phyloP scores from a whole-genome alignment of 2,888 invertebrate species.

The Drosophila hawaiiensis region DNA sequence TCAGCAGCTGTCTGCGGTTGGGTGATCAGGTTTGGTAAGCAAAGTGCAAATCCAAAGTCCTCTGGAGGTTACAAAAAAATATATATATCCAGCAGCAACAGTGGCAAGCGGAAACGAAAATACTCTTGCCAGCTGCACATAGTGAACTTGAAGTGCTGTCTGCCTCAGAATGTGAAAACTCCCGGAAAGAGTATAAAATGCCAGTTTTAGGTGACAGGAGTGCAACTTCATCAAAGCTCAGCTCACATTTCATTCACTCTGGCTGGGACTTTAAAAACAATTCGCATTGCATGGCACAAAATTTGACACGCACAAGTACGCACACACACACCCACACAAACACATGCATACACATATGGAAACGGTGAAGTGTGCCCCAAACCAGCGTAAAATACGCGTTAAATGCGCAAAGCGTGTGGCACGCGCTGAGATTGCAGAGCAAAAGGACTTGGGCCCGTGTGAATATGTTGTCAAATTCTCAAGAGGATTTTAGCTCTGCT shows the following conservation, averaged over 20 bases:
- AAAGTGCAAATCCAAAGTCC: conserved; percentile 45
- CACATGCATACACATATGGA: neutral
- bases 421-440: conserved; percentile 73
- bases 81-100: neutral
- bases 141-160: neutral
- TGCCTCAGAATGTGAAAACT: neutral
- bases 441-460: conserved; percentile 44
- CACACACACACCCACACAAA: neutral
- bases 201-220: conserved; percentile 2
- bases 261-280: conserved; percentile 66
- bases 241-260: conserved; percentile 70
- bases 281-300: conserved; percentile 47
- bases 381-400: conserved; percentile 73
- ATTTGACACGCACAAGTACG: conserved; percentile 24
- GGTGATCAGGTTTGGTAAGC: conserved; percentile 24
- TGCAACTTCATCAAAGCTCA: conserved; percentile 41
- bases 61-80: conserved; percentile 18
- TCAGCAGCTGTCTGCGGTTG: conserved; percentile 49
- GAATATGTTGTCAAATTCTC: conserved; percentile 81
- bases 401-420: conserved; percentile 79
- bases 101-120: neutral
- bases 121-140: neutral
- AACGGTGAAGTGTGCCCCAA: conserved; percentile 23
- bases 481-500: conserved; percentile 65
- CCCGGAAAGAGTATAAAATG: conserved; percentile 1